These are phyloP conservation scores for Vultur gryphus DNA, from an alignment of 2,797 vertebrate genomes.

Conservation along the genomic window DNA sequence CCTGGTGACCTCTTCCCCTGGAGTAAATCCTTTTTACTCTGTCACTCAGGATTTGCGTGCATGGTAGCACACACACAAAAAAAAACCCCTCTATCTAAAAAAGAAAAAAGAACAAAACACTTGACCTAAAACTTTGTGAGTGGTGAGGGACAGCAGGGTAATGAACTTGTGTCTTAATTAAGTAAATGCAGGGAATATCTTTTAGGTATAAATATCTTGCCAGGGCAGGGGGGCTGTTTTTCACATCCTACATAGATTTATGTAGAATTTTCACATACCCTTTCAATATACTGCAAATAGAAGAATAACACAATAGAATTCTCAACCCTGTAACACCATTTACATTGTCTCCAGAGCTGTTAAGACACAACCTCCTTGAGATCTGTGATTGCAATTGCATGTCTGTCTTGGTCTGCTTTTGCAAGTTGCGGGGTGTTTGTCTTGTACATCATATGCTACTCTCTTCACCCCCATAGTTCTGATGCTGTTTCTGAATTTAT, in stretches of 20 bases:
- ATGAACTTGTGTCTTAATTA: neutral
- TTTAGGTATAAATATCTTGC: neutral
- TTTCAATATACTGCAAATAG: neutral
- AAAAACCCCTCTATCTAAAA: rapidly evolving
- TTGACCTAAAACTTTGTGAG: neutral
- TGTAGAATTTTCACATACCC: neutral
- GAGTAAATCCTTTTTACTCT: neutral
- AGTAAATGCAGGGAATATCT: neutral
- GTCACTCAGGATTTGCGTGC: neutral
- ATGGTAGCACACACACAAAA: neutral
- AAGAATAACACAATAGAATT: neutral
- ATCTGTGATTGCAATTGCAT: neutral
- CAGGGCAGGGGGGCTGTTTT: neutral
- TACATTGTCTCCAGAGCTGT: neutral
- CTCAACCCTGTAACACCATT: neutral
- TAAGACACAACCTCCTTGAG: neutral
- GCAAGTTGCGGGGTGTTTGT: neutral
- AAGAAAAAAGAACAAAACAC: neutral
- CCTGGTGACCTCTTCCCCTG: conserved; percentile 3
- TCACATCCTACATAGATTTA: neutral
- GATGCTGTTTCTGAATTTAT: neutral
- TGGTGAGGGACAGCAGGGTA: neutral
- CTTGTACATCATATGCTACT: neutral
- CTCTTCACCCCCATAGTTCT: neutral
- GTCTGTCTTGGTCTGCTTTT: neutral